These are phyloP conservation scores for Acronicta aceris DNA, from an alignment of 2,888 invertebrate species.

Conservation along the genomic window DNA sequence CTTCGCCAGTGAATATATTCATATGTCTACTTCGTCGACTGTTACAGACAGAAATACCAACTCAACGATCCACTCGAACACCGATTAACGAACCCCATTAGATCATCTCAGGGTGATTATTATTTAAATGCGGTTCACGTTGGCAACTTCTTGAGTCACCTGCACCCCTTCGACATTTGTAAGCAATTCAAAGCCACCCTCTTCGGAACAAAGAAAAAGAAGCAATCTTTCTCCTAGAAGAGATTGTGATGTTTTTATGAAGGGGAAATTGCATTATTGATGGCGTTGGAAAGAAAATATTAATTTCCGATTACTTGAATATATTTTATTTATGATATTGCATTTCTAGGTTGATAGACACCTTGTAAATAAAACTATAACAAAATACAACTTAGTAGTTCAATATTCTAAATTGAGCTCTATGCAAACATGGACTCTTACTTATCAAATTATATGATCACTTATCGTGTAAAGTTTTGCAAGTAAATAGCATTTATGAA, in stretches of 20 bases:
- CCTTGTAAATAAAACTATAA: too few relatives aligned
- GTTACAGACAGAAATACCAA: slow-evolving; percentile 37
- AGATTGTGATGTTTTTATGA: slow-evolving; percentile 29
- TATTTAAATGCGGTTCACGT: slow-evolving; percentile 52
- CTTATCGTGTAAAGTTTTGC: too few relatives aligned
- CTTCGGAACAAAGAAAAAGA: slow-evolving; percentile 30
- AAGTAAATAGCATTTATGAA: too few relatives aligned
- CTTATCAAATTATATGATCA: too few relatives aligned
- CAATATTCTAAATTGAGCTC: too few relatives aligned
- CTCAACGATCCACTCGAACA: slow-evolving; percentile 34
- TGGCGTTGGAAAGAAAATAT: slow-evolving; percentile 29
- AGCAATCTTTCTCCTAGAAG: slow-evolving; percentile 26
- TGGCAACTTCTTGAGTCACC: slow-evolving; percentile 48
- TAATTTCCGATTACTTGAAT: slow-evolving; percentile 49
- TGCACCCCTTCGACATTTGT: slow-evolving; percentile 48
- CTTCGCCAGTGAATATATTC: slow-evolving; percentile 2
- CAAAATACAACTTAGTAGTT: too few relatives aligned
- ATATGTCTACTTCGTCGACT: slow-evolving; percentile 9
- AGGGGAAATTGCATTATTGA: slow-evolving; percentile 45
- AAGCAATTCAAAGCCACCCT: slow-evolving; percentile 37
- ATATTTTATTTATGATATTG: slow-evolving; percentile 6
- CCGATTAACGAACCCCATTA: slow-evolving; percentile 49
- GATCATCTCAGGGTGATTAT: slow-evolving; percentile 48
- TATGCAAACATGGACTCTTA: too few relatives aligned
- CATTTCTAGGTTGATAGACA: background rate